Evolutionary conservation across 2,113 vertebrate species (phyloP).

Genomic region (Capreolus pygargus): DNA sequence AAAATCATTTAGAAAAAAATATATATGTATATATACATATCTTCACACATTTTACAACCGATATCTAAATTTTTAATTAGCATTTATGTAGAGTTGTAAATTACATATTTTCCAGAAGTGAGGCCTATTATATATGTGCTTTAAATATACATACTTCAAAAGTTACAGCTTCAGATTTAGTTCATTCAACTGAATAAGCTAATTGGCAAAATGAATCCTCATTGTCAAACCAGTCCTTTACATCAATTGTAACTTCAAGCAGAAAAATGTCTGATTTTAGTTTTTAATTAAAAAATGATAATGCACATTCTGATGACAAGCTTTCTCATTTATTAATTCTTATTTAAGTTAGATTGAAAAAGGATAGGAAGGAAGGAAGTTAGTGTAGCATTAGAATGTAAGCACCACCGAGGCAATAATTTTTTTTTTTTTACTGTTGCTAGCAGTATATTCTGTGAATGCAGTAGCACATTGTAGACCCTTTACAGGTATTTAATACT

Average conservation of each 20-base stretch:
- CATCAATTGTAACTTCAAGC: background rate
- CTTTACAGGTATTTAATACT: background rate
- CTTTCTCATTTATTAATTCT: background rate
- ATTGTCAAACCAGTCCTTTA: background rate
- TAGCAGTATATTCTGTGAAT: background rate
- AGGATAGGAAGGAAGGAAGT: background rate
- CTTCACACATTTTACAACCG: background rate
- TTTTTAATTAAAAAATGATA: background rate
- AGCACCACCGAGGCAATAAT: background rate
- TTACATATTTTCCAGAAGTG: background rate
- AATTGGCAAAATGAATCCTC: background rate
- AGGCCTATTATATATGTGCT: background rate
- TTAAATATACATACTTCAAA: background rate
- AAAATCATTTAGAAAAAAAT: background rate
- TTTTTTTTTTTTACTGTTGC: background rate
- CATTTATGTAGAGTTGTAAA: background rate
- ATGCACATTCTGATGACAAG: background rate
- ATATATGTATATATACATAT: background rate
- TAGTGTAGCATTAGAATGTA: background rate
- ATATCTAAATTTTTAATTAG: constrained; percentile 27
- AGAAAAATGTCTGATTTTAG: background rate
- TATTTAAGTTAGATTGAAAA: background rate
- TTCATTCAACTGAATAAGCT: background rate
- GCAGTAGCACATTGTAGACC: background rate
- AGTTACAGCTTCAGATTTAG: background rate